Evolutionary conservation across 1,140 invertebrate species (phyloP).

Genomic region (Centruroides vittatus): DNA sequence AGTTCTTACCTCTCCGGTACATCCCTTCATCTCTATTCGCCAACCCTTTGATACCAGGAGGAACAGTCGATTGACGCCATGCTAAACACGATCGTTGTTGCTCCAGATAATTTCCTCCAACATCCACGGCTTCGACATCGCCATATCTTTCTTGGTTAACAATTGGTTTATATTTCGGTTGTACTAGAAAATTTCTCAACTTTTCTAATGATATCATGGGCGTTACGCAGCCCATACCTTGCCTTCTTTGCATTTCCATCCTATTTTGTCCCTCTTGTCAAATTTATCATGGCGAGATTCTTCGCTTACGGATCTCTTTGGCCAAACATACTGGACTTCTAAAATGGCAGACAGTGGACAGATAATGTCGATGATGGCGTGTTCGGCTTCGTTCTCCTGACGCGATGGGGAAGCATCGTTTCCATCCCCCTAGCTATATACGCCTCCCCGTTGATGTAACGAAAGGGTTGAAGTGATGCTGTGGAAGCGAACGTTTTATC

Average conservation of each 20-base stretch:
- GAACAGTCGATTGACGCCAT: too few relatives aligned
- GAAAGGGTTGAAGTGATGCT: too few relatives aligned
- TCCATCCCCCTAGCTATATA: too few relatives aligned
- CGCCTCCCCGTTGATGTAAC: too few relatives aligned
- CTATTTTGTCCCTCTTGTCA: background rate
- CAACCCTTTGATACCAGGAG: background rate
- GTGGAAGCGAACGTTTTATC: too few relatives aligned
- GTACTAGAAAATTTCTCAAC: constrained; percentile 20
- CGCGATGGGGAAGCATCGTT: too few relatives aligned
- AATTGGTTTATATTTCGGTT: constrained; percentile 16
- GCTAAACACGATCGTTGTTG: constrained; percentile 6
- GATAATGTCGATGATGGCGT: too few relatives aligned
- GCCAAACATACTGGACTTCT: too few relatives aligned
- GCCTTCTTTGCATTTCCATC: background rate
- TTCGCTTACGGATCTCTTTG: background rate
- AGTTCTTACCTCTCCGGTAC: too few relatives aligned
- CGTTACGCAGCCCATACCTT: constrained; percentile 13
- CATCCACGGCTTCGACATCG: background rate
- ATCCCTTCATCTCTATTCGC: too few relatives aligned
- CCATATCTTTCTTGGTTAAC: background rate
- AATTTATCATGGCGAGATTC: background rate
- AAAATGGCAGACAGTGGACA: too few relatives aligned
- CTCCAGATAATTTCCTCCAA: background rate
- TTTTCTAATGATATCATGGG: constrained; percentile 23
- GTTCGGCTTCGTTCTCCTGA: too few relatives aligned